Conservation (phyloP, 1,140 invertebrate genomes). For the Papilio machaon region DNA sequence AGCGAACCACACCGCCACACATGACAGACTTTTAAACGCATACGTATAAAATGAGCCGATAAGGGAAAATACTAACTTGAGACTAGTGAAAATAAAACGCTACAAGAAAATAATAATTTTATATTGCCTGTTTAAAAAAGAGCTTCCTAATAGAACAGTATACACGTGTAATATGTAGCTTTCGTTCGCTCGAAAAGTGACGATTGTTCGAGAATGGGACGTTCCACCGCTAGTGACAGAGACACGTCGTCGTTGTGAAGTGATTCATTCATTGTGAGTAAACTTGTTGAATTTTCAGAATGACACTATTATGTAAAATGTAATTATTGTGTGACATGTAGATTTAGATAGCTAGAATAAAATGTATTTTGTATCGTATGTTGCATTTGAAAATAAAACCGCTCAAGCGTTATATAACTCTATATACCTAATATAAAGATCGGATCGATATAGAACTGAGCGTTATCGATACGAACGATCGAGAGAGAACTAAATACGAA, state of each 20-base stretch:
- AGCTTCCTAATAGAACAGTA: constrained; percentile 64
- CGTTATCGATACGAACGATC: constrained; percentile 40
- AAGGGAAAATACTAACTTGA: constrained; percentile 15
- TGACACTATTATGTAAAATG: constrained; percentile 51
- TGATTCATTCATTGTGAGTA: not conserved
- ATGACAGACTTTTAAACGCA: constrained; percentile 66
- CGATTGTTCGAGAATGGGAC: constrained; percentile 40
- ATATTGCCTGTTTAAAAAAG: constrained; percentile 48
- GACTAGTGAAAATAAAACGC: constrained; percentile 21
- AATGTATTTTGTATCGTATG: constrained; percentile 58
- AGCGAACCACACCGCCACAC: constrained; percentile 58
- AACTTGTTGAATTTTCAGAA: constrained; percentile 50
- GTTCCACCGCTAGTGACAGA: constrained; percentile 46
- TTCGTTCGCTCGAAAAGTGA: constrained; percentile 60
- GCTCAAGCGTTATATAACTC: constrained; percentile 53
- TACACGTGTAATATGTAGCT: constrained; percentile 46
- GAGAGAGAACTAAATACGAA: constrained; percentile 37
- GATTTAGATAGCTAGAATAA: constrained; percentile 57
- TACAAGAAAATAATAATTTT: constrained; percentile 38
- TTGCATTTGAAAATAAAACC: constrained; percentile 51
- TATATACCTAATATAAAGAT: constrained; percentile 42
- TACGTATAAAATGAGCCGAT: not conserved
- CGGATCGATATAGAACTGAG: constrained; percentile 41
- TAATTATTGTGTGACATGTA: constrained; percentile 65
- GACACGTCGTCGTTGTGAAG: constrained; percentile 45